Evolutionary conservation across 2,113 vertebrate genomes (phyloP), one percentile per base, ranked within the genome.

Genomic region (Protomyctophum bolini): DNA sequence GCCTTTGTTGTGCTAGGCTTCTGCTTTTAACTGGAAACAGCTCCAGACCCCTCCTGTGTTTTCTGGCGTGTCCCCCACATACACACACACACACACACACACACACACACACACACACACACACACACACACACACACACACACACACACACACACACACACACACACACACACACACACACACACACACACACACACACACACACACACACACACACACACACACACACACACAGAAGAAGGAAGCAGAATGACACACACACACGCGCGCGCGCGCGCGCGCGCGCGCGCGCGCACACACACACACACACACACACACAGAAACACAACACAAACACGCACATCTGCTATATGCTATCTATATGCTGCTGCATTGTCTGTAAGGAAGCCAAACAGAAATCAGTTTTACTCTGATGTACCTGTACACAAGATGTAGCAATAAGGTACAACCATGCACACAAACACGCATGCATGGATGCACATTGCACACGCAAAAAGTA

Each of bases 1-100:
- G 89, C 91, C 94, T 96, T 94, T 95, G 94, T 86, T 93, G 94
- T 94, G 93, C 91, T 80, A 87, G 92, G 93, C 94, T 96, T 93
- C 91, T 94, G 91, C 92, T 92, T 92, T 88, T 97, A 97, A 98
- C 92, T 93, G 87, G 92, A 98, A 97, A 94, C 96, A 97, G 93
- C 93, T 95, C 85, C 74, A n/a, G 73, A 45, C 78, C 47, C 67
- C 83, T 83, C 75, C 76, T 81, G 71, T 64, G 73, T 68, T 76
- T 6, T 75, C 76, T 61, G 70, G 63, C 60, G 63, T 66, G 68
- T 76, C 75, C 56, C 77, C 14, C 82, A 73, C 10, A 41, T 29
- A 29, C 12, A 56, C 76, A 69, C 55, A 62, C 75, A 70, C 59
- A 72, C 67, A 60, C 56, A 69, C 47, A 60, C 33, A 33, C 66